Base-by-base conservation (phyloP, 2,888 invertebrate species). In the Spisula subtruncata region DNA sequence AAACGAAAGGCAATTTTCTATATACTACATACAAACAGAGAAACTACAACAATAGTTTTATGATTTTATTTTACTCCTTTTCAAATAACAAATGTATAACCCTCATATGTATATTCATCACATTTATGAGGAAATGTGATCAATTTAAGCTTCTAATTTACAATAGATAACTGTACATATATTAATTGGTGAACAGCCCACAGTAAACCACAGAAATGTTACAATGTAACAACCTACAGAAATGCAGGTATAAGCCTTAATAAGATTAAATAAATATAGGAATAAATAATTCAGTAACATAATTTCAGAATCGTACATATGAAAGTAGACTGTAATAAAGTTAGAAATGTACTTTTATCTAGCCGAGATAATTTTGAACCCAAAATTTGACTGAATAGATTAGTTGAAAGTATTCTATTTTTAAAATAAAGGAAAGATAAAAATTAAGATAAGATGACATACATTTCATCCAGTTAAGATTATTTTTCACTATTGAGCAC, bases 1-100 rank as follows among this genome's bases (percentile, higher is more conserved):
- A n/a, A n/a, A n/a, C n/a, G n/a, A n/a, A n/a, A n/a, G n/a, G n/a
- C n/a, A n/a, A n/a, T n/a, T n/a, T n/a, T n/a, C n/a, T n/a, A n/a
- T n/a, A n/a, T n/a, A 41, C 41, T 16, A 51, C 51, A 51, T 16
- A 51, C 12, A 51, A 51, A 51, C 1, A 51, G 16, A 66, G 6
- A 56, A 66, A 66, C n/a, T 66, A 66, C n/a, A 66, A 0, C 25
- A 8, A 66, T n/a, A 4, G 10, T 66, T 66, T 66, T 66, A 66
- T 66, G 10, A 10, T 41, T 25, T 66, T 25, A 66, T 66, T n/a
- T 66, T 66, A 25, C n/a, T 66, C 25, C 60, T 25, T 25, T n/a
- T 66, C 60, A 66, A 66, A 66, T 66, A 66, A 66, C 60, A 66
- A 25, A n/a, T 66, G 20, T 66, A 66, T 25, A 66, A 66, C 60